Evolutionary conservation across 2,797 vertebrate genomes (phyloP), one percentile per base, ranked within the genome.

Genomic region (Muscicapa striata): DNA sequence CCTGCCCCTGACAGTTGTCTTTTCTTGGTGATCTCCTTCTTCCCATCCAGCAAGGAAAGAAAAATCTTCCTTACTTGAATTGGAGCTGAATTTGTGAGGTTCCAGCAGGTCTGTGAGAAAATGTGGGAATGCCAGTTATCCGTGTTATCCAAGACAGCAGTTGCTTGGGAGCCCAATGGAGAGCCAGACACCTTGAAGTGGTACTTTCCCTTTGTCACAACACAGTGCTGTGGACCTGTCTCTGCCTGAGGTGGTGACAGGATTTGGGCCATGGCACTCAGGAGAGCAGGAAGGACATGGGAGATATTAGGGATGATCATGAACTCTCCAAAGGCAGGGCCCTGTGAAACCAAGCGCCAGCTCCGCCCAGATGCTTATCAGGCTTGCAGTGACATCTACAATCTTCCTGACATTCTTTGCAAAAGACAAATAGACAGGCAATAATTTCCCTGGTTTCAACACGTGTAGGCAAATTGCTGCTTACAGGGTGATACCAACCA

Each of bases 381-480:
- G 52, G 11, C 54, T 19, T 27, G 46, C 61, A 66, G 69, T 68
- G 83, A 90, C 80, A 89, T 45, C 87, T 27, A 45, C 29, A 0
- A 40, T 79, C 74, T 61, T 46, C 38, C 26, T 87, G 73, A 78
- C 80, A 67, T 57, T 79, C 84, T 72, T 59, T 73, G 34, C 34
- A 40, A 48, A 78, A 86, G 76, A 64, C 49, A 87, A 89, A 76
- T 1, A 84, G 83, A 36, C 48, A 30, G 14, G 58, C 84, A 86
- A 16, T 63, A 12, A 92, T 87, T 87, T 74, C 84, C 64, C 68
- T 59, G n/a, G 74, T 97, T 97, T 97, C 97, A 93, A 97, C 97
- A 97, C 8, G 0, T 63, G 91, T 55, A 85, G 90, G 82, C 61
- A 79, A 90, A 94, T n/a, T 27, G 83, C 86, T 92, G 81, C 93